Percentiles rank a stretch among this genome's conserved stretches.
These are phyloP conservation scores for Saimiri boliviensis DNA, from an alignment of 2,113 vertebrate genomes.

Conservation along the genomic window DNA sequence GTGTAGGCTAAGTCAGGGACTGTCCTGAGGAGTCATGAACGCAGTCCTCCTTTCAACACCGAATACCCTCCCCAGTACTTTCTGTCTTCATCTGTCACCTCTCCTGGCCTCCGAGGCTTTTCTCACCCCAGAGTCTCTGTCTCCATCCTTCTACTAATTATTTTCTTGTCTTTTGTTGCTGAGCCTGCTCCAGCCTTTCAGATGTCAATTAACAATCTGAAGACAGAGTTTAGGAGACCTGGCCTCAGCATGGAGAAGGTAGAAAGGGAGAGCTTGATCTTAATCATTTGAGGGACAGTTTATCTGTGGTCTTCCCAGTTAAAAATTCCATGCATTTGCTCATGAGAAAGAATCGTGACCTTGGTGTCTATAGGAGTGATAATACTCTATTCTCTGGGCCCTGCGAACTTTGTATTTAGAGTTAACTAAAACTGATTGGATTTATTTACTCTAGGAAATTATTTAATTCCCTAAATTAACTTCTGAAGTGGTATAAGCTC, in stretches of 20 bases:
- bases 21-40: not conserved
- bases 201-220: not conserved
- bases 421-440: not conserved
- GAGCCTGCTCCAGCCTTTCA: not conserved
- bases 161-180: not conserved
- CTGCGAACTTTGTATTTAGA: not conserved
- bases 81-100: not conserved
- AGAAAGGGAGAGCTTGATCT: not conserved
- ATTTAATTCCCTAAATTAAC: not conserved
- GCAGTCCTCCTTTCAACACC: not conserved
- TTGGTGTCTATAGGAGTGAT: not conserved
- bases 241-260: not conserved
- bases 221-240: not conserved
- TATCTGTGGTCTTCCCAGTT: not conserved
- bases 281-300: rapidly evolving
- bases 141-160: not conserved
- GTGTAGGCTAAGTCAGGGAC: not conserved
- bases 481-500: not conserved
- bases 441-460: not conserved
- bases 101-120: rapidly evolving
- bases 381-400: not conserved
- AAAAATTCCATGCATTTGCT: not conserved
- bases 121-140: not conserved
- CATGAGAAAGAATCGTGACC: not conserved
- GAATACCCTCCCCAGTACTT: rapidly evolving